These are phyloP conservation scores for Scyliorhinus canicula DNA, from an alignment of 2,797 vertebrate species.

Conservation along the genomic window DNA sequence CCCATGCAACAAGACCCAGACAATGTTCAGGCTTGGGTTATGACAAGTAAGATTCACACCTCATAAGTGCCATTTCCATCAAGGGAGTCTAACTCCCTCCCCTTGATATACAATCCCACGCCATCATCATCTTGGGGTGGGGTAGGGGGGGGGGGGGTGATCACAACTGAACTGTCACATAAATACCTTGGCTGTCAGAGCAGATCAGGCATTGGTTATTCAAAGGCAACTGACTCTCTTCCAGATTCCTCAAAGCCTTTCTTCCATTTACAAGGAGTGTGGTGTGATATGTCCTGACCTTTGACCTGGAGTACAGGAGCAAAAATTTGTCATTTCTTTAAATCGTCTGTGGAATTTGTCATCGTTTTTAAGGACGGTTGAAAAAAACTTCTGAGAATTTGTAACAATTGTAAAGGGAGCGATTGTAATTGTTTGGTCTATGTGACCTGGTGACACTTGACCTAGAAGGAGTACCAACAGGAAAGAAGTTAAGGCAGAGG, in stretches of 20 bases:
- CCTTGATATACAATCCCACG: background rate
- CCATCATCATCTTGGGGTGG: background rate
- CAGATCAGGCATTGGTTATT: background rate
- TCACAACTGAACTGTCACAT: background rate
- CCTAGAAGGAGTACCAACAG: too few relatives aligned
- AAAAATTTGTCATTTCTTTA: too few relatives aligned
- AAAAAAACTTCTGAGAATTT: too few relatives aligned
- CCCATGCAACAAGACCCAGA: background rate
- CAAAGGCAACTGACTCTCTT: background rate
- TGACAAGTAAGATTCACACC: background rate
- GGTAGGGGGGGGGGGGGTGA: too few relatives aligned
- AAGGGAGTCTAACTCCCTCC: background rate
- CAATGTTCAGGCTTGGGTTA: background rate
- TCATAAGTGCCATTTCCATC: background rate
- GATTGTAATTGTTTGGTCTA: too few relatives aligned
- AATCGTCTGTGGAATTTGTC: too few relatives aligned
- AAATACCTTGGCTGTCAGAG: background rate
- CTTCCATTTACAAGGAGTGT: background rate
- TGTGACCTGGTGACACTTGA: too few relatives aligned
- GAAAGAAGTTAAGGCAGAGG: too few relatives aligned
- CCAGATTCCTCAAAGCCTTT: background rate
- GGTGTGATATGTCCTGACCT: background rate
- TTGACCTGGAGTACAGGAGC: too few relatives aligned
- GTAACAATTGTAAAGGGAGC: too few relatives aligned
- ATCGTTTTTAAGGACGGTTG: too few relatives aligned